phyloP scores from a whole-genome alignment of 1,140 invertebrate genomes.

The Cyclina sinensis region DNA sequence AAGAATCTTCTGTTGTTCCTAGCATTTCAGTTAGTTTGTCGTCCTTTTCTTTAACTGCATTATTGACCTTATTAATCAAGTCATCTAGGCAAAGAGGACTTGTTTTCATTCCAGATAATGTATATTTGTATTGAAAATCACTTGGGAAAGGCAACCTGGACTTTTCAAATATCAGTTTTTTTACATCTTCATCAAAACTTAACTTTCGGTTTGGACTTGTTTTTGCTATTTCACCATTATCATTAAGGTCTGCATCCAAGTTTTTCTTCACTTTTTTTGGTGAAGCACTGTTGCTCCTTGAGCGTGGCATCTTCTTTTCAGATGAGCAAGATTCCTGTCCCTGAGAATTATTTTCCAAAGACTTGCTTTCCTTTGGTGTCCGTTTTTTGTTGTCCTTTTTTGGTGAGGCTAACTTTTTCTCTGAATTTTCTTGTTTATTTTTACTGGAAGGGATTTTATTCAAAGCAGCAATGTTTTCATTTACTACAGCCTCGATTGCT shows the following conservation, averaged over 20 bases:
- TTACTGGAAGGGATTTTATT: conserved; percentile 19
- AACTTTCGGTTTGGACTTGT: neutral
- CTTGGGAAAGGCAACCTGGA: conserved; percentile 38
- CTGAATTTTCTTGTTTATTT: neutral
- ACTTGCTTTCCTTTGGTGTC: conserved; percentile 21
- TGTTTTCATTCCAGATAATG: neutral
- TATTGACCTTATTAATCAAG: conserved; percentile 49
- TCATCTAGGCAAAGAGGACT: neutral
- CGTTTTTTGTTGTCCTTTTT: neutral
- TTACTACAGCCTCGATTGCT: conserved; percentile 12
- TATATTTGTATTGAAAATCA: conserved; percentile 61
- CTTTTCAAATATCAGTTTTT: conserved; percentile 28
- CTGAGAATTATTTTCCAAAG: conserved; percentile 18
- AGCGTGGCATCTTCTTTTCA: conserved; percentile 32
- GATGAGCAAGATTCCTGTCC: neutral
- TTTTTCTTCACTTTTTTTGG: conserved; percentile 26
- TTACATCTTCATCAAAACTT: conserved; percentile 52
- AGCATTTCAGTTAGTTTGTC: conserved; percentile 9
- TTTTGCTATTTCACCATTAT: neutral
- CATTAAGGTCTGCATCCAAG: neutral
- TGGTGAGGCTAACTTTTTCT: neutral
- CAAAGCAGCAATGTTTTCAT: neutral
- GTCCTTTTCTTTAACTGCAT: conserved; percentile 22
- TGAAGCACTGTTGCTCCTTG: conserved; percentile 33
- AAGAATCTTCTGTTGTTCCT: conserved; percentile 17